Evolutionary conservation across 2,888 invertebrate genomes (phyloP), one percentile per base, ranked within the genome.

Genomic region (Xanthorhoe spadicearia): DNA sequence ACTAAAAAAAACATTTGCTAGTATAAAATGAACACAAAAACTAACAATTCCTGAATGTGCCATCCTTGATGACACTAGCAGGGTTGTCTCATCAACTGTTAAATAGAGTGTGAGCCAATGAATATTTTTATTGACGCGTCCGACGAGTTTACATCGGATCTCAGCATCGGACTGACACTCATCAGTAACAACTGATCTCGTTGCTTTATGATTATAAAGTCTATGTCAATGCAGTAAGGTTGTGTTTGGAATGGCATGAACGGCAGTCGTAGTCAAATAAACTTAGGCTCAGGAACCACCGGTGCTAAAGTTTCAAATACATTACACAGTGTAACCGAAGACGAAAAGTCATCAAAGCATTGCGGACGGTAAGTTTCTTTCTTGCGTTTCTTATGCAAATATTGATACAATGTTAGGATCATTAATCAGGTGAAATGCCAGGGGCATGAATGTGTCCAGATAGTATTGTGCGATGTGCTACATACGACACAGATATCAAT

Each of bases 331-430:
- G 81, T 82, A 83, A 83, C 79, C 76, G 72, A 81, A 84, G 82
- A 80, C 78, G 79, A 86, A 82, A n/a, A 84, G 85, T 85, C 84
- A 88, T 90, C 86, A 86, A 84, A 74, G 82, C 81, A 81, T 83
- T 84, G 84, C 82, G 84, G 81, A 81, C 81, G 88, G 90, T 90
- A 90, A 84, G 85, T 85, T 85, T 81, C 83, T 87, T 86, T 87
- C 90, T 86, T 84, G 86, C 86, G 83, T 90, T 93, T 93, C 93
- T 91, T 92, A 93, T 93, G 92, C 93, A 92, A 93, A 93, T 93
- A 92, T 92, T 92, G 88, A 89, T 82, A 87, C 88, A 90, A 83
- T 89, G 89, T 88, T 84, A 80, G 82, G 77, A 82, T 88, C 92
- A 93, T 93, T 92, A 92, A 93, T 93, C 93, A 92, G 81, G 75